Evolutionary conservation across 2,797 vertebrate genomes (phyloP), one percentile per base, ranked within the genome.

Genomic region (Ctenochaetus hawaiiensis): DNA sequence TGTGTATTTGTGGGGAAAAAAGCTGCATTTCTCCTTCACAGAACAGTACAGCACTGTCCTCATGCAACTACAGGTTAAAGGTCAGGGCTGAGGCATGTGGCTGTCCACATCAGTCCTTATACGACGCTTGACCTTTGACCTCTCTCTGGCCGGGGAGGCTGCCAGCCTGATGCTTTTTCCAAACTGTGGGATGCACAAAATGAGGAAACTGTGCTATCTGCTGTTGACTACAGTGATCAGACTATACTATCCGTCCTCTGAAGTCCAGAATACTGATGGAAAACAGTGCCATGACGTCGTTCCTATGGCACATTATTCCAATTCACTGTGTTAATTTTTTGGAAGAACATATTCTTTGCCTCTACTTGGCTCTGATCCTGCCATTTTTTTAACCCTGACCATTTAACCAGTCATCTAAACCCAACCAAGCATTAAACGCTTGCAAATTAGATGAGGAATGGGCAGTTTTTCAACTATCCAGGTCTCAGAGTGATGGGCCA

Each of bases 51-150:
- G 71, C 75, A 65, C 80, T 90, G 84, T 86, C 85, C 56, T 57
- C 45, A 4, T 59, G 72, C 69, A 66, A 37, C 65, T 62, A 64
- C 53, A 47, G 89, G 88, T 89, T 20, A 92, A 73, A 93, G 90
- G 87, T 93, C 91, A 82, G 39, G 7, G 60, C 86, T 60, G 76
- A 90, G 85, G 87, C 90, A 92, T 92, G 89, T 71, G 14, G 83
- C 69, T 44, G 75, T 83, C 81, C 83, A 81, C 86, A 84, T 85
- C 87, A 76, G 89, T 81, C 83, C 56, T 69, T 44, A 52, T 77
- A 75, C 78, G 77, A 90, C 77, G 49, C 72, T 37, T 73, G 82
- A 89, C 83, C 84, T 74, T 57, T 83, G 67, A 84, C 83, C 77
- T 65, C 26, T 68, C 20, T 57, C 64, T 56, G 80, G 53, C 78